Percentiles rank a stretch among this genome's conserved stretches.
phyloP scores from a whole-genome alignment of 35 echinoderm and acorn worm genomes.

The Chiridota heheva region DNA sequence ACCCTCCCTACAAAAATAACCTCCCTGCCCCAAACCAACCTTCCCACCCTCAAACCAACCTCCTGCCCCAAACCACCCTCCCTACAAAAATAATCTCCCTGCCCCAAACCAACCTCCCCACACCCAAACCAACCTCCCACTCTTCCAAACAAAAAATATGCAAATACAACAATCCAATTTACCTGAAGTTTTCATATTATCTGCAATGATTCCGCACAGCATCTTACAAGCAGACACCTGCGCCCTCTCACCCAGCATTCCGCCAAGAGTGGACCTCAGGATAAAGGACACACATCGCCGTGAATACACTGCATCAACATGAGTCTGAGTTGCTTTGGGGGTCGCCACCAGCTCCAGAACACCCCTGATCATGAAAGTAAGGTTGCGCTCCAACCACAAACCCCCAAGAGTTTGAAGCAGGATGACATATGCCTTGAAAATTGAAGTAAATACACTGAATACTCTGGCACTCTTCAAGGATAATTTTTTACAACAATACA shows the following conservation, averaged over 20 bases:
- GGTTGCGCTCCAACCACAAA: constrained; percentile 92
- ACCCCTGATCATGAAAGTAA: constrained; percentile 72
- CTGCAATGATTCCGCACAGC: constrained; percentile 79
- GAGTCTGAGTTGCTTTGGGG: constrained; percentile 86
- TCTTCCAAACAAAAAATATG: too few relatives aligned
- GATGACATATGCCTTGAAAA: constrained; percentile 79
- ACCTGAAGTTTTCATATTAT: constrained; percentile 93
- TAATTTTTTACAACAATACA: too few relatives aligned
- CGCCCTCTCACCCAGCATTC: constrained; percentile 94
- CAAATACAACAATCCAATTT: too few relatives aligned
- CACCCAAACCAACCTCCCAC: too few relatives aligned
- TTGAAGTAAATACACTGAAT: not conserved
- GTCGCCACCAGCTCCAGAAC: constrained; percentile 82
- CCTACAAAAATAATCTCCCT: too few relatives aligned
- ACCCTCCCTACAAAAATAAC: too few relatives aligned
- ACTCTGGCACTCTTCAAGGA: too few relatives aligned
- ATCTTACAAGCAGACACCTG: constrained; percentile 89
- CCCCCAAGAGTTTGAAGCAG: constrained; percentile 83
- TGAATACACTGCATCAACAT: constrained; percentile 95
- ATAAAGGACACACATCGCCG: constrained; percentile 91
- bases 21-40: too few relatives aligned
- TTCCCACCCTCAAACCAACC: too few relatives aligned
- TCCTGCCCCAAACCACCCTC: too few relatives aligned
- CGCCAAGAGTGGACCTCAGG: constrained; percentile 72
- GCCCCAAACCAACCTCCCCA: too few relatives aligned